These are phyloP conservation scores for Corythaeola cristata DNA, from an alignment of 2,113 vertebrate genomes.

Conservation along the genomic window DNA sequence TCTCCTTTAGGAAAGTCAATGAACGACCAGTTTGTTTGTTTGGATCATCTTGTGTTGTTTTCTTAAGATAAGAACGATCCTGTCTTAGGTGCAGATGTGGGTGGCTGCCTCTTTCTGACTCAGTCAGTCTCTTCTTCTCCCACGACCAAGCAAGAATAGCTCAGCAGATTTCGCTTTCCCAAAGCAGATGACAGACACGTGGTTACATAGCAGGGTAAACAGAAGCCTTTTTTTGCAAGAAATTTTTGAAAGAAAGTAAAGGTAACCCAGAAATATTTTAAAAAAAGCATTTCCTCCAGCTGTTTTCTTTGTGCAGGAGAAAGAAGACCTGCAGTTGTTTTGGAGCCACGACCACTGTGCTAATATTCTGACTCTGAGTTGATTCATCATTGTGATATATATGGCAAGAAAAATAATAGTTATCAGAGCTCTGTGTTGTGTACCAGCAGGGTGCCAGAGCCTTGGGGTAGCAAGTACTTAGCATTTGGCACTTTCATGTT, in stretches of 20 bases:
- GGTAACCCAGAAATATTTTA: not conserved
- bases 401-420: not conserved
- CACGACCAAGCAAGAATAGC: not conserved
- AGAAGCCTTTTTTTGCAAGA: not conserved
- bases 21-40: not conserved
- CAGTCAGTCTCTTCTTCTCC: not conserved
- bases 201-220: not conserved
- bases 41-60: not conserved
- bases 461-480: not conserved
- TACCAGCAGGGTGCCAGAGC: not conserved
- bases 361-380: not conserved
- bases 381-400: not conserved
- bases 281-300: not conserved
- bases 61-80: not conserved
- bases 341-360: fast-evolving
- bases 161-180: not conserved
- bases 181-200: not conserved
- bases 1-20: not conserved
- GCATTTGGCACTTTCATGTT: not conserved
- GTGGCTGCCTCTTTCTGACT: not conserved
- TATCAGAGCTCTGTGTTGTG: not conserved
- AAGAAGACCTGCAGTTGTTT: not conserved
- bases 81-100: not conserved
- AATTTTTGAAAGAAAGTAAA: not conserved
- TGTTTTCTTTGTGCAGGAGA: not conserved